Base-by-base conservation (phyloP, 2,797 vertebrate species). In the Manis pentadactyla region DNA sequence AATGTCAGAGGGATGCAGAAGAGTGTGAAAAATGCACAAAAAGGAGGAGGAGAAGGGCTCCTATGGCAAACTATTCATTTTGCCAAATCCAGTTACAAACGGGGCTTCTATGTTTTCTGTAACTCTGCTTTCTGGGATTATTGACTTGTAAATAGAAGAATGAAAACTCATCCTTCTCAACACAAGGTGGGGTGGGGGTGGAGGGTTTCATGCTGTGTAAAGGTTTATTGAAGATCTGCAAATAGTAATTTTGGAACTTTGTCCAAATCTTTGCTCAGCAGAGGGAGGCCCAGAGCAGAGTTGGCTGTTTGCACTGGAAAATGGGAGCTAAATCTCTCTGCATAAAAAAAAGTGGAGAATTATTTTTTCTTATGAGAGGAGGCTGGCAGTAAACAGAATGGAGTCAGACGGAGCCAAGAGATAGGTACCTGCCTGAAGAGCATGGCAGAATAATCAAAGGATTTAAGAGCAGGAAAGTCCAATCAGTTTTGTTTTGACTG, bases 201-300 rank as follows among this genome's bases (percentile, higher is more conserved):
- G 71, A 96, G 29, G 18, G 61, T 93, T 10, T 39, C 61, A 39
- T 29, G 29, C 64, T 85, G 87, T 77, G 1, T 81, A 92, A 74
- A 74, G 96, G 88, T 92, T 96, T 95, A 29, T 21, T 84, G 81
- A 96, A 19, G 59, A 81, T 25, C 93, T 95, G 91, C 90, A 96
- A 84, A 59, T 42, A 61, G 37, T 49, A n/a, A 57, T 90, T 90
- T 93, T 88, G n/a, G 57, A 95, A 19, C 4, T 90, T 93, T 85
- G 42, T 94, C 86, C 73, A 95, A 88, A 74, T 96, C 78, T 94
- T 96, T 94, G 71, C 55, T 97, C 71, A 90, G 91, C 85, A 90
- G 82, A 94, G 61, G 92, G 34, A 95, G 87, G 71, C 31, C 18
- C 53, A 39, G 34, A 96, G 85, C 75, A 95, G 92, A 96, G 64